A percentile compares a stretch with the other conserved stretches of the same genome.
phyloP scores from a whole-genome alignment of 2,797 vertebrate genomes.

The Myiothlypis coronata region DNA sequence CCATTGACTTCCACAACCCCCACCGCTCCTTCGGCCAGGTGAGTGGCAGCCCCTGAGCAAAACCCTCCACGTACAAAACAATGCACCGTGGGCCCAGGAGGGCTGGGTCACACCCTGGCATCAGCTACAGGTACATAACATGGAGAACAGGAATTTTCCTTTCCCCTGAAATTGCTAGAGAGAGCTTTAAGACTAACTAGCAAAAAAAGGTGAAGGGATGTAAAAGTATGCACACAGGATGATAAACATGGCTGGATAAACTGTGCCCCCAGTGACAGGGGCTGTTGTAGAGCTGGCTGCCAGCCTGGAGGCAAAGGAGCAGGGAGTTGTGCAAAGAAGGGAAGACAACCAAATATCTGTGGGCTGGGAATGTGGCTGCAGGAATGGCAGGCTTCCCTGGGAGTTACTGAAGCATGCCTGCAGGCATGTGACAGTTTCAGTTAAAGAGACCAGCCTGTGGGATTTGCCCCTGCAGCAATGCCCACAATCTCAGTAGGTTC shows the following conservation, averaged over 20 bases:
- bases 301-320: background rate
- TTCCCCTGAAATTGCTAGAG: background rate
- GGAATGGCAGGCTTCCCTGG: background rate
- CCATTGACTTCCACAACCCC: background rate
- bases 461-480: background rate
- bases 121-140: background rate
- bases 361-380: background rate
- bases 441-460: background rate
- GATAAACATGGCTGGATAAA: background rate
- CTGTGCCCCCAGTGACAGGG: accelerated
- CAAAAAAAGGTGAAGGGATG: background rate
- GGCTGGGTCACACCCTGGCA: background rate
- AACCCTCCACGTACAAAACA: accelerated
- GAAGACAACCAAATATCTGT: background rate
- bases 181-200: background rate
- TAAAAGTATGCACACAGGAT: background rate
- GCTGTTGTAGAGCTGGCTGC: background rate
- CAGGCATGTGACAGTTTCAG: background rate
- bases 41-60: accelerated
- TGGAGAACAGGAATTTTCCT: background rate
- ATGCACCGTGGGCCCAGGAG: accelerated
- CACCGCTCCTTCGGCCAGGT: background rate
- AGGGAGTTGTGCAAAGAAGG: background rate
- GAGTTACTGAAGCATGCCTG: background rate
- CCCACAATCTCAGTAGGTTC: background rate